phyloP scores from a whole-genome alignment of 2,888 invertebrate genomes.

The Leptura quadrifasciata region DNA sequence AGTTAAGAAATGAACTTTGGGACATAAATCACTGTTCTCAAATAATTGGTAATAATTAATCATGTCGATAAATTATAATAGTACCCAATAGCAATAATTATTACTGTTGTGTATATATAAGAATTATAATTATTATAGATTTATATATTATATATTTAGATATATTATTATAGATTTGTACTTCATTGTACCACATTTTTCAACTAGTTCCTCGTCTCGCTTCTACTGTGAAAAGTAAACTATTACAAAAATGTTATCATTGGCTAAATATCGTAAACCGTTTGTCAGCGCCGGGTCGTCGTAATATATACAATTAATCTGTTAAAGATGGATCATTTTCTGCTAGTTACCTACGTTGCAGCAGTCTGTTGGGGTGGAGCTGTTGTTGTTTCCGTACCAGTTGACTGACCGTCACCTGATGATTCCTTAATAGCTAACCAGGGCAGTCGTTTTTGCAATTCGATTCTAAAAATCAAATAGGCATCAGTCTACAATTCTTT shows the following conservation, averaged over 20 bases:
- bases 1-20: too few relatives aligned
- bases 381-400: slow-evolving; percentile 67
- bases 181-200: background rate
- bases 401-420: slow-evolving; percentile 77
- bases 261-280: background rate
- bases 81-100: too few relatives aligned
- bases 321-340: background rate
- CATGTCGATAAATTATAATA: too few relatives aligned
- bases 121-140: too few relatives aligned
- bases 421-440: slow-evolving; percentile 85
- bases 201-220: background rate
- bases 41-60: too few relatives aligned
- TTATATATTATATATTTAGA: too few relatives aligned
- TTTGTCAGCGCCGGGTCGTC: slow-evolving; percentile 17
- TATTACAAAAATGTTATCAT: slow-evolving; percentile 16
- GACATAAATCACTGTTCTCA: too few relatives aligned
- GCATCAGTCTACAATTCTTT: background rate
- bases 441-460: slow-evolving; percentile 87
- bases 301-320: background rate
- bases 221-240: background rate
- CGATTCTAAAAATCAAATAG: slow-evolving; percentile 76
- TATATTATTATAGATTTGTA: too few relatives aligned
- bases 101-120: too few relatives aligned
- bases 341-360: slow-evolving; percentile 46
- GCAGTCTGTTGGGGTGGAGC: slow-evolving; percentile 46